Evolutionary conservation across 2,888 invertebrate species (phyloP).

Genomic region (Athalia circularis): DNA sequence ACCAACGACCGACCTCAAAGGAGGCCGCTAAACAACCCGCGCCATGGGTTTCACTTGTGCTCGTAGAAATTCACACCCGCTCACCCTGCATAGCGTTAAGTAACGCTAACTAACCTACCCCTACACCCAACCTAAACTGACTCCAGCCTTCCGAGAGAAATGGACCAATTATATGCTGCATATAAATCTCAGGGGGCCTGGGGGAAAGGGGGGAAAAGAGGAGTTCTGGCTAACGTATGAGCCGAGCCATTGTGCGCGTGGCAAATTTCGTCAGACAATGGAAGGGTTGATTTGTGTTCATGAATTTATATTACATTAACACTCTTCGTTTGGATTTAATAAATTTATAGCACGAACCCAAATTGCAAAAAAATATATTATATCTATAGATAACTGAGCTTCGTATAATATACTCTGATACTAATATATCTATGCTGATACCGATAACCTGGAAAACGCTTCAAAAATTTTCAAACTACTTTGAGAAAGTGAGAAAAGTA

Average conservation of each 20-base stretch:
- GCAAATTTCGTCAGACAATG: constrained; percentile 61
- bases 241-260: constrained; percentile 56
- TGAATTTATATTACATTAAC: constrained; percentile 59
- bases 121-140: constrained; percentile 14
- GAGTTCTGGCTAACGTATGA: constrained; percentile 55
- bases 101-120: constrained; percentile 44
- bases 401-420: background rate
- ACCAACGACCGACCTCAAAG: background rate
- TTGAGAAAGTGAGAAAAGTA: too few species aligned
- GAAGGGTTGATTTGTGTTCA: constrained; percentile 61
- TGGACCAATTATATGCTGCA: constrained; percentile 52
- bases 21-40: constrained; percentile 29
- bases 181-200: constrained; percentile 56
- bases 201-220: constrained; percentile 49
- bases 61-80: constrained; percentile 42
- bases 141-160: constrained; percentile 52
- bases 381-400: background rate
- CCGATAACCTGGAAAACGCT: too few species aligned
- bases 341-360: constrained; percentile 29
- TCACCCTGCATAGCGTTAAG: constrained; percentile 18
- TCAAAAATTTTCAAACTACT: too few species aligned
- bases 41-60: constrained; percentile 37
- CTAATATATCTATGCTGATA: too few species aligned
- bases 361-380: constrained; percentile 1
- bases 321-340: constrained; percentile 45